phyloP scores from a whole-genome alignment of 2,888 invertebrate species.

The Nysson spinosus region DNA sequence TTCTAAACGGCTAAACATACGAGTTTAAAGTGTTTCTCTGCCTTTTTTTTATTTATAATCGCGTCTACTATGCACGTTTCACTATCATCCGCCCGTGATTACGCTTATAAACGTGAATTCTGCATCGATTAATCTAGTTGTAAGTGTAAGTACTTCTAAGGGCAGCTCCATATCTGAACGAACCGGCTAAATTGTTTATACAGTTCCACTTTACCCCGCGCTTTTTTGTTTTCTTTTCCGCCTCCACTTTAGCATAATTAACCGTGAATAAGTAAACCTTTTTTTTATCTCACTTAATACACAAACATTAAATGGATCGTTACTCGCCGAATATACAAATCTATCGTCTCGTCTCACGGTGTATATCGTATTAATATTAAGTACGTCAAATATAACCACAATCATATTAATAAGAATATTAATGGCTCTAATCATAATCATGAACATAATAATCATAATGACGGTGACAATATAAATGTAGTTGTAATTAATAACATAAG shows the following conservation, averaged over 20 bases:
- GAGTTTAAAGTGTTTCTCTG: slow-evolving; percentile 12
- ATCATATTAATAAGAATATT: slow-evolving; percentile 46
- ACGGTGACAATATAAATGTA: slow-evolving; percentile 60
- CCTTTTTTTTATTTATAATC: slow-evolving; percentile 1
- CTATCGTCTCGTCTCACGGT: slow-evolving; percentile 59
- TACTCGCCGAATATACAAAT: slow-evolving; percentile 74
- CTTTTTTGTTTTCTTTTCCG: slow-evolving; percentile 16
- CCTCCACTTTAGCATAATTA: slow-evolving; percentile 46
- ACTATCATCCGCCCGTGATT: slow-evolving; percentile 47
- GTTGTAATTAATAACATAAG: slow-evolving; percentile 64
- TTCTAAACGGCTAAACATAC: slow-evolving; percentile 53
- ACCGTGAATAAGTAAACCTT: slow-evolving; percentile 45
- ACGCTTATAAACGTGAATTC: slow-evolving; percentile 45
- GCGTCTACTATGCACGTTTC: slow-evolving; percentile 9
- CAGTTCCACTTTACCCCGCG: slow-evolving; percentile 40
- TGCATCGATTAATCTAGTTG: slow-evolving; percentile 49
- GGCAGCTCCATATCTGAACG: slow-evolving; percentile 58
- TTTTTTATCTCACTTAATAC: slow-evolving; percentile 56
- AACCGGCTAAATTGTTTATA: slow-evolving; percentile 63
- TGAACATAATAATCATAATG: slow-evolving; percentile 45
- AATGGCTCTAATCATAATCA: slow-evolving; percentile 42
- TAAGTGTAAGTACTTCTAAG: slow-evolving; percentile 48
- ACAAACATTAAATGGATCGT: slow-evolving; percentile 68
- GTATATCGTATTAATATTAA: slow-evolving; percentile 52
- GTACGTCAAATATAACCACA: slow-evolving; percentile 62